These are phyloP conservation scores for Girardia tigrina DNA, from an alignment of 2,888 invertebrate species.

Conservation along the genomic window DNA sequence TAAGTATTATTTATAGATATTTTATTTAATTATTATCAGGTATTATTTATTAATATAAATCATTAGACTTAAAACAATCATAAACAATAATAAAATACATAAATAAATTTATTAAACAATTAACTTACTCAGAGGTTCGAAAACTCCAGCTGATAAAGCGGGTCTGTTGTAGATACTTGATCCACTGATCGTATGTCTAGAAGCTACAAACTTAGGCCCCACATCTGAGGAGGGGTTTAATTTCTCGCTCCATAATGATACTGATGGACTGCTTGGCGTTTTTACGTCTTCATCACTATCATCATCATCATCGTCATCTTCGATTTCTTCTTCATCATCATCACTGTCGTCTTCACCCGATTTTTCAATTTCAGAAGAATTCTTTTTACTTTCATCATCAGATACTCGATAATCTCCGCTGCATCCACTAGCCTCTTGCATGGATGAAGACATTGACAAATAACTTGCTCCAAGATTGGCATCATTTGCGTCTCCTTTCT, in stretches of 20 bases:
- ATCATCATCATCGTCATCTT: background rate
- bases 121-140: background rate
- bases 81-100: too few species aligned
- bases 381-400: background rate
- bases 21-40: too few species aligned
- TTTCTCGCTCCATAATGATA: background rate
- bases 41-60: too few species aligned
- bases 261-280: conserved; percentile 1
- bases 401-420: background rate
- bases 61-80: too few species aligned
- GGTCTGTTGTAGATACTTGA: background rate
- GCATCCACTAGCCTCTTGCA: conserved; percentile 15
- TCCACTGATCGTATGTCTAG: background rate
- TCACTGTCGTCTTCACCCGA: background rate
- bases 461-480: background rate
- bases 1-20: too few species aligned
- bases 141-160: background rate
- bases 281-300: conserved; percentile 10
- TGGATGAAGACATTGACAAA: conserved; percentile 14
- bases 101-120: too few species aligned
- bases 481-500: conserved; percentile 13
- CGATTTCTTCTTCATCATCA: conserved; percentile 12
- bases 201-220: conserved; percentile 1
- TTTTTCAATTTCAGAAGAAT: background rate
- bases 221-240: conserved; percentile 6